phyloP scores from a whole-genome alignment of 2,797 vertebrate genomes.

The Brachyrhaphis roseni region DNA sequence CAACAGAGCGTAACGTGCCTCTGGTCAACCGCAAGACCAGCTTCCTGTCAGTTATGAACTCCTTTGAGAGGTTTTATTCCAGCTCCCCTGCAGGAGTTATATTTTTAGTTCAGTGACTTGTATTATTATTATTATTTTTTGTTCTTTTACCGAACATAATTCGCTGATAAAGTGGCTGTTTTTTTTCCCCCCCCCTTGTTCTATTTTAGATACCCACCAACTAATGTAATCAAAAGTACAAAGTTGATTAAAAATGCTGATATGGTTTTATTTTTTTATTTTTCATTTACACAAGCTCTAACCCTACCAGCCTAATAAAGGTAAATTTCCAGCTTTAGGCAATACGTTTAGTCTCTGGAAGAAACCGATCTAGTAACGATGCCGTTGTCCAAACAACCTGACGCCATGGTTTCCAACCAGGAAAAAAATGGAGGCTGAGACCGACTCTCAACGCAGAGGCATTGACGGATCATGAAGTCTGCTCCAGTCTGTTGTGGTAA shows the following conservation, averaged over 20 bases:
- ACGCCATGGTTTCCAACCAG: too few relatives aligned
- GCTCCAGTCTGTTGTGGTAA: background rate
- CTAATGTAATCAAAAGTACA: conserved; percentile 45
- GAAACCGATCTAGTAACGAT: background rate
- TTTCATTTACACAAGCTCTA: background rate
- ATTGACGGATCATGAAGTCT: background rate
- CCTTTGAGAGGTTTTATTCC: conserved; percentile 2
- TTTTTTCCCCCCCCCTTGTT: background rate
- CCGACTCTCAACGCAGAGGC: background rate
- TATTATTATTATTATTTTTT: conserved; percentile 56
- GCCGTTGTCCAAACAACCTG: background rate
- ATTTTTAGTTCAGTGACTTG: conserved; percentile 48
- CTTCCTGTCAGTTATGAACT: conserved; percentile 32
- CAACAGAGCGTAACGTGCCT: conserved; percentile 20
- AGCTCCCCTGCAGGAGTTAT: conserved; percentile 20
- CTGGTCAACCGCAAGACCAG: conserved; percentile 34
- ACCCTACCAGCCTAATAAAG: background rate
- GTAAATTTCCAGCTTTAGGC: background rate
- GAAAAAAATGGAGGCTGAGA: background rate
- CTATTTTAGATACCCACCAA: conserved; percentile 29
- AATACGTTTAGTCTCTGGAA: background rate
- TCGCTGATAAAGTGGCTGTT: conserved; percentile 12
- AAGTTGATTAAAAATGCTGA: conserved; percentile 59
- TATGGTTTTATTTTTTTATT: background rate
- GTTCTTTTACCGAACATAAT: conserved; percentile 44